These are phyloP conservation scores for Kradibia gibbosae DNA, from an alignment of 1,140 invertebrate genomes.

Conservation along the genomic window DNA sequence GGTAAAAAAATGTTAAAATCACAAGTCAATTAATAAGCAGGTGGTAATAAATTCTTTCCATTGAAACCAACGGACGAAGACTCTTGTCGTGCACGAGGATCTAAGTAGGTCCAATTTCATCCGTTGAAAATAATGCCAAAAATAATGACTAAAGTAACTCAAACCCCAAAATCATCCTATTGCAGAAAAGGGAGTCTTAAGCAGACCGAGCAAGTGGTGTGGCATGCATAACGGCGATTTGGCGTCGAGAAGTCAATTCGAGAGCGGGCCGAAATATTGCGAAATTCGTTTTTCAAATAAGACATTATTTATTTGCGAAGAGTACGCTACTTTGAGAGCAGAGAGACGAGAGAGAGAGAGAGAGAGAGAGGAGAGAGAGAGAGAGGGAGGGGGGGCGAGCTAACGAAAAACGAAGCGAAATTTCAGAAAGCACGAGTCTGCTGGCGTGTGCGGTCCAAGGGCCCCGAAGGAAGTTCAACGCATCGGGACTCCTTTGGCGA, in stretches of 20 bases:
- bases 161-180: neutral
- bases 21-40: too few species aligned
- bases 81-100: too few species aligned
- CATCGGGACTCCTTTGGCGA: neutral
- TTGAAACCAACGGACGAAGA: too few species aligned
- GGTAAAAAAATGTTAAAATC: too few species aligned
- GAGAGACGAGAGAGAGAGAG: too few species aligned
- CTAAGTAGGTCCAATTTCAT: too few species aligned
- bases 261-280: neutral
- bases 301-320: neutral
- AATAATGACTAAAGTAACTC: neutral
- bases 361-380: neutral
- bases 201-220: neutral
- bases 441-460: neutral
- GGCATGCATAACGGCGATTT: too few species aligned
- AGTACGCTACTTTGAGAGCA: too few species aligned
- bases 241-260: neutral
- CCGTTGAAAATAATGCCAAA: too few species aligned
- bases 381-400: neutral
- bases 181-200: neutral
- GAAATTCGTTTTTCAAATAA: neutral
- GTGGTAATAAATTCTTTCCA: too few species aligned
- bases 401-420: neutral
- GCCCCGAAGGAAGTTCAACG: neutral
- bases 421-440: neutral